Evolutionary conservation across 2,797 vertebrate species (phyloP), one percentile per base, ranked within the genome.

Genomic region (Pangasius macronema): DNA sequence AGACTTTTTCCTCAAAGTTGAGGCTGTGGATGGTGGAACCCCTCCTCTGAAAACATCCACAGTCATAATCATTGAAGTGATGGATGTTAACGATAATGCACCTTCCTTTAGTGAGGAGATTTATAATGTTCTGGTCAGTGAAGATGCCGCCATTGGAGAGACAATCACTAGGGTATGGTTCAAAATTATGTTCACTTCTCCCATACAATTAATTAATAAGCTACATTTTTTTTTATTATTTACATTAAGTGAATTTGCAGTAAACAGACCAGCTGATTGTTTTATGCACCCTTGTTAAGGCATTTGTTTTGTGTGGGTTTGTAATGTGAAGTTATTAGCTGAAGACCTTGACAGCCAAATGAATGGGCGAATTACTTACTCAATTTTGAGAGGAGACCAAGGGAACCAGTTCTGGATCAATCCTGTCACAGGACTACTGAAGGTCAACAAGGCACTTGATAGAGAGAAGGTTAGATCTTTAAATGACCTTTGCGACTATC

Each of bases 331-430:
- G 98, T 95, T 99, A 59, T 92, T 96, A 92, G 98, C 98, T 10
- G 98, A 99, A 85, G 98, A 99, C 92, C 94, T 96, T 11, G 99
- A 99, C 90, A 98, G 98, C 87, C 97, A 98, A 91, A 97, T 95
- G 24, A 98, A 99, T 51, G 98, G 96, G 83, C 94, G 92, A 83
- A 97, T 99, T 93, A 97, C 94, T 89, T 99, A 99, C 73, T 93
- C 97, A 0, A 97, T 99, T 88, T 93, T 96, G 92, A 98, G 96
- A 80, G 99, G 99, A 75, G 98, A 99, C 92, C 97, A 96, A 27
- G 97, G 95, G 92, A 97, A 96, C 93, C 97, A 98, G 57, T 99
- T 99, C 93, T 97, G 97, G 91, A 97, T 99, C 85, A 97, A 99
- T 92, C 96, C 97, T 9, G 92, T 96, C 5, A 94, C 95, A 5